A percentile compares a stretch with the other conserved stretches of the same genome.
phyloP scores from a whole-genome alignment of 2,113 vertebrate genomes.

The Cynoglossus semilaevis region DNA sequence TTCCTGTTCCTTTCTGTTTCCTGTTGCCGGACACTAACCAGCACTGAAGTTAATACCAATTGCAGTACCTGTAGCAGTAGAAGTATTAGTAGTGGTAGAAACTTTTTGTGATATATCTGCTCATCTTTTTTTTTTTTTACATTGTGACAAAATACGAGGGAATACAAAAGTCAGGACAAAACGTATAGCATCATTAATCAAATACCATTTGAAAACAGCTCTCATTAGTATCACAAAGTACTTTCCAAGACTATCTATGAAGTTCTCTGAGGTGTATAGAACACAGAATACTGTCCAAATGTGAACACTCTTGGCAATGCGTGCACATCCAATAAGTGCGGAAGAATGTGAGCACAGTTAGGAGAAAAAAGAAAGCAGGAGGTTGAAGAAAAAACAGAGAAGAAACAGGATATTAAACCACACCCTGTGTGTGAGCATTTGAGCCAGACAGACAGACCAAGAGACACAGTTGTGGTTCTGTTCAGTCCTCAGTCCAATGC shows the following conservation, averaged over 20 bases:
- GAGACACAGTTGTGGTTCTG: constrained; percentile 19
- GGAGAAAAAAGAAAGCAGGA: constrained; percentile 17
- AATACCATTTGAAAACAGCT: too few species aligned
- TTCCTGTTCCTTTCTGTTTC: constrained; percentile 35
- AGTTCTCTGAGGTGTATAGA: too few species aligned
- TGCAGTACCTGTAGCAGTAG: constrained; percentile 20
- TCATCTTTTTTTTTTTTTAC: too few species aligned
- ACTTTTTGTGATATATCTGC: too few species aligned
- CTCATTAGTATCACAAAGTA: too few species aligned
- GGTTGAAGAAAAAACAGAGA: constrained; percentile 36
- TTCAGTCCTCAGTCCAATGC: constrained; percentile 27
- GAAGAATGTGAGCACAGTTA: constrained; percentile 22
- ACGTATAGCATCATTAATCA: too few species aligned
- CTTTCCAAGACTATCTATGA: too few species aligned
- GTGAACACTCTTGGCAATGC: too few species aligned
- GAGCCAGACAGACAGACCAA: constrained; percentile 35
- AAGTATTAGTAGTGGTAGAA: constrained; percentile 28
- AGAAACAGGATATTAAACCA: constrained; percentile 71
- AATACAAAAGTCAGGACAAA: too few species aligned
- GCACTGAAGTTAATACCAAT: constrained; percentile 30
- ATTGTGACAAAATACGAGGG: too few species aligned
- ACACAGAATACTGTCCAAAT: too few species aligned
- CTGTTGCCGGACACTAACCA: constrained; percentile 31
- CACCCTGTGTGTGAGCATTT: constrained; percentile 54
- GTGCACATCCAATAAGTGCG: constrained; percentile 19